Evolutionary conservation across 2,113 vertebrate species (phyloP).

Genomic region (Gallinago paraguaiae): DNA sequence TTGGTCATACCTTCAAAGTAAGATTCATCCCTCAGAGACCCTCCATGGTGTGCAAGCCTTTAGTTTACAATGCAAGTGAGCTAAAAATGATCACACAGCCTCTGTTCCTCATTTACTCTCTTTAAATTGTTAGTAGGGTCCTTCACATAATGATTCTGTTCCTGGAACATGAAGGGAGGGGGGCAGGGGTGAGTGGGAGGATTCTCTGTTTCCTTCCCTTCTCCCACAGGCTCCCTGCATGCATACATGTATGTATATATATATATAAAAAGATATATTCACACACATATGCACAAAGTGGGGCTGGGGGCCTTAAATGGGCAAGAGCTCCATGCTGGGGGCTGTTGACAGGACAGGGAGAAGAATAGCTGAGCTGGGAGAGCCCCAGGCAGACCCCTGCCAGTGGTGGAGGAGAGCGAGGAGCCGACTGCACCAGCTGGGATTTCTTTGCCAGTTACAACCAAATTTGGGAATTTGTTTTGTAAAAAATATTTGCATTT

Average conservation of each 20-base stretch:
- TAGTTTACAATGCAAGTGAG: background rate
- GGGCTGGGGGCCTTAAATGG: background rate
- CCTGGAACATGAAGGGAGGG: background rate
- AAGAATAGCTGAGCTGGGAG: background rate
- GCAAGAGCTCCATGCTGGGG: background rate
- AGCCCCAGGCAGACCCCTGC: background rate
- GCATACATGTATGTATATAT: accelerated
- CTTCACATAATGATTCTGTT: background rate
- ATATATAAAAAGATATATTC: background rate
- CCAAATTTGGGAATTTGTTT: background rate
- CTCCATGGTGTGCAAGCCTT: background rate
- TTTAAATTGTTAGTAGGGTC: background rate
- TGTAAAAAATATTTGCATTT: background rate
- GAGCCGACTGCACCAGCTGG: background rate
- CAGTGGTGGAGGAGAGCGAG: accelerated
- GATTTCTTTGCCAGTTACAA: background rate
- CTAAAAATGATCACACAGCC: background rate
- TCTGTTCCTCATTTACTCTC: background rate
- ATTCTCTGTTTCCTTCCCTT: background rate
- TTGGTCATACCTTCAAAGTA: background rate
- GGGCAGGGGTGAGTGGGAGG: background rate
- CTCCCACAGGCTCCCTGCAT: background rate
- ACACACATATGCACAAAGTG: background rate
- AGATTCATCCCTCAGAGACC: background rate
- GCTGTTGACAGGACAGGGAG: background rate